phyloP scores from a whole-genome alignment of 53 echinoderm and acorn worm genomes.

The Crossaster papposus region DNA sequence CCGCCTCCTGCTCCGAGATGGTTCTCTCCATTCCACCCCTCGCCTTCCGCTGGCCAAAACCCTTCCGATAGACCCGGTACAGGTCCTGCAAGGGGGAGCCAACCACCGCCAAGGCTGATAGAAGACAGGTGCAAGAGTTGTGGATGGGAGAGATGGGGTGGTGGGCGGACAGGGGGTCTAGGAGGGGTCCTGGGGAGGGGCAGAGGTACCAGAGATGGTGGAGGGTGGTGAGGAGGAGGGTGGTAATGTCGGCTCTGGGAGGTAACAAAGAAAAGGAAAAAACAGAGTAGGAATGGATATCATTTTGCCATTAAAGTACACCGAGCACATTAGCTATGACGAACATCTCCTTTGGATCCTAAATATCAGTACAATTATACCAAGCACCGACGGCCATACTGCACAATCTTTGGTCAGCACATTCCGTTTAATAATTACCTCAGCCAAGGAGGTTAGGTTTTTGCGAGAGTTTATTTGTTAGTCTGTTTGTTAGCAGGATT shows the following conservation, averaged over 20 bases:
- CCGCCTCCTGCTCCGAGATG: constrained; percentile 63
- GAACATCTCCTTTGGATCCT: too few species aligned
- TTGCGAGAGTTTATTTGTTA: too few species aligned
- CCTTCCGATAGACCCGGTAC: constrained; percentile 86
- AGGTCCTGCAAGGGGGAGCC: constrained; percentile 82
- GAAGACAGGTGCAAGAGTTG: constrained; percentile 78
- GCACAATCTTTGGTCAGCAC: too few species aligned
- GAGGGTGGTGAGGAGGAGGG: constrained; percentile 76
- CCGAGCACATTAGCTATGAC: too few species aligned
- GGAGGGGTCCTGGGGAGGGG: constrained; percentile 66
- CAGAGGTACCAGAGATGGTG: constrained; percentile 85
- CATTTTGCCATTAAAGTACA: not conserved
- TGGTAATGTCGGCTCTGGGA: constrained; percentile 83
- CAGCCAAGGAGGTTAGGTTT: too few species aligned
- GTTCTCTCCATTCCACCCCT: constrained; percentile 41
- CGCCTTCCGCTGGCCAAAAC: constrained; percentile 63
- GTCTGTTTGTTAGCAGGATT: too few species aligned
- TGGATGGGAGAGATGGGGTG: constrained; percentile 69
- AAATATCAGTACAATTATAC: too few species aligned
- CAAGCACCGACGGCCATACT: too few species aligned
- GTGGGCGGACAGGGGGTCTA: constrained; percentile 62
- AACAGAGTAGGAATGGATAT: not conserved
- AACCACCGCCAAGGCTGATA: constrained; percentile 80
- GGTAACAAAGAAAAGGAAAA: not conserved
- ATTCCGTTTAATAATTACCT: too few species aligned